These are phyloP conservation scores for Pongo pygmaeus DNA, from an alignment of 2,113 vertebrate genomes.

Conservation along the genomic window DNA sequence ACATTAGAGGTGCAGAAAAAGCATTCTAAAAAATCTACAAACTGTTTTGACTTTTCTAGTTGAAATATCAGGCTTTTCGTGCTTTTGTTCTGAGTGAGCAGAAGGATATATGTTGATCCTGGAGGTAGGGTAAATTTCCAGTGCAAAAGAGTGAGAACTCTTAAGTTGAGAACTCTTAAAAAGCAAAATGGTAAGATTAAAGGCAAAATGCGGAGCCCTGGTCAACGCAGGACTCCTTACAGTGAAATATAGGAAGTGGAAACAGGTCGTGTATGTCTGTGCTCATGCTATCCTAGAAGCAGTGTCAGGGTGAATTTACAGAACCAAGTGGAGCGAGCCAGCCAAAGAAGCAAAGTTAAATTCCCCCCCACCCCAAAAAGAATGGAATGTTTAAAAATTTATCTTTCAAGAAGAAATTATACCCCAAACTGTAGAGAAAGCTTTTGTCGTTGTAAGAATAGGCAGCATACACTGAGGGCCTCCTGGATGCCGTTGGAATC, in stretches of 20 bases:
- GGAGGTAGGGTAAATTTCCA: background rate
- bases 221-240: accelerated
- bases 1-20: background rate
- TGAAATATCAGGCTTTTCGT: background rate
- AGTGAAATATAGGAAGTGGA: background rate
- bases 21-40: background rate
- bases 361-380: background rate
- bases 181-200: background rate
- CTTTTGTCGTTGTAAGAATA: background rate
- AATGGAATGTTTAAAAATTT: background rate
- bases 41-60: background rate
- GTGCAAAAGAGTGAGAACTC: background rate
- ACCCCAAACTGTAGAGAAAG: background rate
- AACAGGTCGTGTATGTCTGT: accelerated
- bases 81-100: background rate
- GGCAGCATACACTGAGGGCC: background rate
- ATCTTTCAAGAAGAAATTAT: background rate
- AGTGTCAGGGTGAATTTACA: background rate
- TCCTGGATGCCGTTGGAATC: background rate
- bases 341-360: background rate
- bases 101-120: accelerated
- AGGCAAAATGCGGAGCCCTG: background rate
- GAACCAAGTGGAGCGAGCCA: background rate
- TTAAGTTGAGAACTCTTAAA: background rate
- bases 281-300: accelerated